Evolutionary conservation across 2,113 vertebrate genomes (phyloP), one percentile per base, ranked within the genome.

Genomic region (Eulemur macaco): DNA sequence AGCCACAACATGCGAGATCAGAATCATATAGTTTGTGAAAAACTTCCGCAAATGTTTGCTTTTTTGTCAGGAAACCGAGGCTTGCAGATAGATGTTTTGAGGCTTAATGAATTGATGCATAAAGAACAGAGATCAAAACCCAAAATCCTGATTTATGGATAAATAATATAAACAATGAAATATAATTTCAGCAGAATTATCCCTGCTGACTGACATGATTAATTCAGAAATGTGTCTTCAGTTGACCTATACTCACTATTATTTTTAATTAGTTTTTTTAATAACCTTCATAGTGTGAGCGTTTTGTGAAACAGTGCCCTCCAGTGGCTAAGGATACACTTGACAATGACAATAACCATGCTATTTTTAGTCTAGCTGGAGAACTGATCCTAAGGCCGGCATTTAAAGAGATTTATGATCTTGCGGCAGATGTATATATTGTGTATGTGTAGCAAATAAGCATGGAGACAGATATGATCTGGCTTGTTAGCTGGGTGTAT

Each of bases 251-350:
- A 8, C 3, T 10, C 39, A 13, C 47, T 66, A 0, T 82, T 82
- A 29, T 7, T 77, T 78, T 60, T 23, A 13, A 71, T 71, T 69
- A 18, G 34, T 60, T 80, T 66, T 68, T 69, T 66, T 37, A 12
- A 11, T 37, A 52, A 17, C 52, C 34, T 52, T 60, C 0, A 0
- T 1, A 9, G 66, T 13, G 25, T 42, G 18, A 50, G 76, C 81
- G 39, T 71, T 98, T 86, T 98, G 58, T 95, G 92, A 92, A 89
- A 71, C 92, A 97, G 91, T 98, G 98, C 97, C 98, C 97, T 95
- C 98, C 96, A 93, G 98, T 98, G 98, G 97, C 94, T 21, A 20
- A 42, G 50, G 39, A 13, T 4, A 47, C 74, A 0, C 13, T 2
- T 18, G 15, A 37, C 17, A 69, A 0, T 0, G 0, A 1, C 5